Evolutionary conservation across 2,888 invertebrate genomes (phyloP).

Genomic region (Lysandra coridon): DNA sequence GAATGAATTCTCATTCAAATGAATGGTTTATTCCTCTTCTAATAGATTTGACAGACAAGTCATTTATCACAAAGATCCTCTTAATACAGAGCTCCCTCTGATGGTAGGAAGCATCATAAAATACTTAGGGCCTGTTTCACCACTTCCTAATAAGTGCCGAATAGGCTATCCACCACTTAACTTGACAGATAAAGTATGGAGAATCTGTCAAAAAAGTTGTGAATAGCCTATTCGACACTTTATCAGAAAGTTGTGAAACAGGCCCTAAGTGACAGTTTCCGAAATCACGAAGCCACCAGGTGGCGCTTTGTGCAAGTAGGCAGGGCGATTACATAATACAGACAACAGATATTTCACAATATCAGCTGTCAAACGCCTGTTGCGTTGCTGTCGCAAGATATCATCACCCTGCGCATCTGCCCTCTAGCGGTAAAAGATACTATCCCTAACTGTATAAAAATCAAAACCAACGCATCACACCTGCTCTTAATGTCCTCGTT

Average conservation of each 20-base stretch:
- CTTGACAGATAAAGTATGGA: too few species aligned
- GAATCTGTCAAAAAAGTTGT: too few species aligned
- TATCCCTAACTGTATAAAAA: constrained; percentile 36
- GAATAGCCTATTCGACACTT: too few species aligned
- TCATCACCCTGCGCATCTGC: background rate
- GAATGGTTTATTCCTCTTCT: too few species aligned
- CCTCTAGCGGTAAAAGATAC: background rate
- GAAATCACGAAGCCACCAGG: too few species aligned
- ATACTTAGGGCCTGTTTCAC: background rate
- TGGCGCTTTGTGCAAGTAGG: background rate
- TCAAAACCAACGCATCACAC: constrained; percentile 64
- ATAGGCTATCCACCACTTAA: too few species aligned
- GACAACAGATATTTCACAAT: background rate
- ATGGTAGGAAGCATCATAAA: background rate
- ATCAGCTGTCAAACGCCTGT: background rate
- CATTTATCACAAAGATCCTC: too few species aligned
- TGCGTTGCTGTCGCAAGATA: background rate
- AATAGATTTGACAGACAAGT: too few species aligned
- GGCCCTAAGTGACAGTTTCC: background rate
- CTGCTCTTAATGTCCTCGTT: constrained; percentile 71
- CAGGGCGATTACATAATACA: background rate
- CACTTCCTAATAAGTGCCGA: too few species aligned
- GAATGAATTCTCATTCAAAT: too few species aligned
- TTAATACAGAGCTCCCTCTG: background rate
- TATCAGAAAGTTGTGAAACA: too few species aligned